Evolutionary conservation across 2,888 invertebrate genomes (phyloP), one percentile per base, ranked within the genome.

Genomic region (Athalia cordata): DNA sequence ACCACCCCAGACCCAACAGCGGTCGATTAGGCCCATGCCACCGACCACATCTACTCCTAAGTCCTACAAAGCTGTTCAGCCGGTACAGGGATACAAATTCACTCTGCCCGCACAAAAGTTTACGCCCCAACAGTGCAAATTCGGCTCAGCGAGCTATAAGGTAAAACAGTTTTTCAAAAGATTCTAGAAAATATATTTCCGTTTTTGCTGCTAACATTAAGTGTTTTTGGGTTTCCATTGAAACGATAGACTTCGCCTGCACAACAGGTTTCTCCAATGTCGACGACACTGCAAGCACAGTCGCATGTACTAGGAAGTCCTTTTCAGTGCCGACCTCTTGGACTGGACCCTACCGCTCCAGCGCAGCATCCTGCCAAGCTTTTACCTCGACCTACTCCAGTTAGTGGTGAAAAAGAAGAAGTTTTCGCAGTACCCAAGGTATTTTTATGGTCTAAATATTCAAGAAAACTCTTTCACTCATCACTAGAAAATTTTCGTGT

Each of bases 371-470:
- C 88, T 47, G 82, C 87, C 0, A 90, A 90, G 80, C 80, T 90
- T 79, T 81, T 88, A 77, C 87, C 89, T 52, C 84, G 88, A 78
- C 84, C 87, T 4, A 55, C 81, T 15, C 68, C 65, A 4, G 4
- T 47, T 77, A 62, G 78, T 5, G 77, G 80, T 3, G 86, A 87
- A 47, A 89, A 89, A 78, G 90, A 90, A 78, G 91, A 91, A 81
- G 84, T 91, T 66, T 92, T 92, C 79, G 91, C 90, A 29, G 90
- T 92, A 67, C 92, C 91, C 78, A 91, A 91, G 89, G 91, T 91
- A 80, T 65, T 81, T 79, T n/a, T 3, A 13, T 78, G 45, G 59
- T 29, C 29, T 29, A 29, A 29, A 29, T 29, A 29, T 29, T 29
- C 29, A 0, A 29, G 29, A 29, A 29, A 29, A 29, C 29, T 29